A percentile compares a stretch with the other conserved stretches of the same genome.
Conservation (phyloP, 2,888 invertebrate species). For the Cephus sareptanus region DNA sequence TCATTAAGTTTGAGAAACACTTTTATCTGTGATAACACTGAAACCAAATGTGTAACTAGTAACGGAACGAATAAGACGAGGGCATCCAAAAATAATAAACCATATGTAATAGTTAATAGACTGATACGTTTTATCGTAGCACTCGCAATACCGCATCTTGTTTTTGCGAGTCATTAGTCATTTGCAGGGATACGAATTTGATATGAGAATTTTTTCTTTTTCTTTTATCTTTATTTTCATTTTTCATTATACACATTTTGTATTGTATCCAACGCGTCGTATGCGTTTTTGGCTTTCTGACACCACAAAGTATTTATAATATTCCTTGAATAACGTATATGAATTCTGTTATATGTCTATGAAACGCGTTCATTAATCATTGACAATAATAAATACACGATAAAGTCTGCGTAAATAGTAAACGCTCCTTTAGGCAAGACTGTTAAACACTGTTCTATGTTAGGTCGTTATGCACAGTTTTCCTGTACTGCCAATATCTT, state of each 20-base stretch:
- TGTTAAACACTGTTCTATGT: neutral
- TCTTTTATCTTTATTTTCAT: slow-evolving; percentile 2
- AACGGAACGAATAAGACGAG: neutral
- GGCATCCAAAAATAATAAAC: neutral
- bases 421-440: neutral
- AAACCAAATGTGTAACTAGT: neutral
- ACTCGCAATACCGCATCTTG: slow-evolving; percentile 34
- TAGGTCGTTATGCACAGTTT: neutral
- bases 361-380: neutral
- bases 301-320: neutral
- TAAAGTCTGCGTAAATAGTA: neutral
- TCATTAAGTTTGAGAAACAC: neutral
- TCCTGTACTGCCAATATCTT: neutral
- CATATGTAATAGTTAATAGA: slow-evolving; percentile 22
- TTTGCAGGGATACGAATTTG: neutral
- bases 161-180: slow-evolving; percentile 8
- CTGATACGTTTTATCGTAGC: slow-evolving; percentile 28
- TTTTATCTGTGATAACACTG: neutral
- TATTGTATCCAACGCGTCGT: neutral
- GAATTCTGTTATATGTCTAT: neutral
- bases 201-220: slow-evolving; percentile 6
- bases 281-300: neutral
- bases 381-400: neutral
- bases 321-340: neutral
- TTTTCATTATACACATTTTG: neutral